phyloP scores from a whole-genome alignment of 2,888 invertebrate species.

The Scaptomyza reducta region DNA sequence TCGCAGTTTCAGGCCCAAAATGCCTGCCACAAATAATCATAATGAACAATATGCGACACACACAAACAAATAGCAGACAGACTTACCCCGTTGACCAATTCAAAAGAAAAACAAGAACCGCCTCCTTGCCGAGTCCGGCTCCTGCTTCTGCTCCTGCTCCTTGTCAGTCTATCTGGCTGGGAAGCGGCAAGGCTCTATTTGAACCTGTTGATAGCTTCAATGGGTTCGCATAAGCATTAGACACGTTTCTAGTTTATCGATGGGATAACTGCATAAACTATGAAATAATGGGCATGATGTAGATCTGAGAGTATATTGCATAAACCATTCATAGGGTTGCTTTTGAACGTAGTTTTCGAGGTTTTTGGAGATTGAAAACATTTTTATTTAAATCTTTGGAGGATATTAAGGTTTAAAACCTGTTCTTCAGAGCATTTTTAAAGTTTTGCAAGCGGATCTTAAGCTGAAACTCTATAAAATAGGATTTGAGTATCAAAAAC shows the following conservation, averaged over 20 bases:
- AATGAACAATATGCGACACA: slow-evolving; percentile 70
- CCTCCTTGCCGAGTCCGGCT: slow-evolving; percentile 21
- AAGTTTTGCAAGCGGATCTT: neutral
- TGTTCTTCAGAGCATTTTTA: neutral
- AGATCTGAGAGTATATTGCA: neutral
- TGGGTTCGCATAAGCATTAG: neutral
- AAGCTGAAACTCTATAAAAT: neutral
- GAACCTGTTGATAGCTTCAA: slow-evolving; percentile 30
- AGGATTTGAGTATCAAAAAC: neutral
- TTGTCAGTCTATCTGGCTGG: slow-evolving; percentile 38
- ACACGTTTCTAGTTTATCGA: slow-evolving; percentile 15
- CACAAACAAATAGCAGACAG: slow-evolving; percentile 35
- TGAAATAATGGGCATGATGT: neutral
- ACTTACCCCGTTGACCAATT: slow-evolving; percentile 49
- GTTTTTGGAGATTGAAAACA: neutral
- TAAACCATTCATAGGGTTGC: too few species aligned
- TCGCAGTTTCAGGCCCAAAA: slow-evolving; percentile 41
- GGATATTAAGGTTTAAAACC: neutral
- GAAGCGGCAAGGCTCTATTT: slow-evolving; percentile 22
- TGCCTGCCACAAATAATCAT: slow-evolving; percentile 72
- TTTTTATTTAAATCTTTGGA: too few species aligned
- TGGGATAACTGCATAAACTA: slow-evolving; percentile 22
- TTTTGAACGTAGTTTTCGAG: too few species aligned
- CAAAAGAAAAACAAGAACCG: slow-evolving; percentile 74
- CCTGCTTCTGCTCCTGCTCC: slow-evolving; percentile 11